phyloP scores from a whole-genome alignment of 2,113 vertebrate genomes.

The Crotalus helleri region DNA sequence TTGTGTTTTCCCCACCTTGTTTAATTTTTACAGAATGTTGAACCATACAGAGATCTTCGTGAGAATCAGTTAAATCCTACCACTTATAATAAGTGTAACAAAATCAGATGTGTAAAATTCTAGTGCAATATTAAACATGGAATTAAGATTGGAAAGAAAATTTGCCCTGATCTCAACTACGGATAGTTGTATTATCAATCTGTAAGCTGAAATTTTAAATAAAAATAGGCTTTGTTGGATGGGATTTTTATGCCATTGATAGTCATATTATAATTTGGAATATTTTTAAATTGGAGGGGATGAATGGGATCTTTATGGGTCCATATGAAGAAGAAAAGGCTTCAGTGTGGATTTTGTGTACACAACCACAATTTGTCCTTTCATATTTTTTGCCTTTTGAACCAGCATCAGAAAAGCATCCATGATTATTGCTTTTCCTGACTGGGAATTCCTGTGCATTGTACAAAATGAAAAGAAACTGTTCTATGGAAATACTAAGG shows the following conservation, averaged over 20 bases:
- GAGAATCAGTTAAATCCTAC: neutral
- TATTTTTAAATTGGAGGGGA: neutral
- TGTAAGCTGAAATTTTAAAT: neutral
- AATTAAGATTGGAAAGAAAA: neutral
- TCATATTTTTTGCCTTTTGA: neutral
- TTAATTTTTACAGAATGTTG: neutral
- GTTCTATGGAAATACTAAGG: neutral
- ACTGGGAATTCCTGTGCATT: neutral
- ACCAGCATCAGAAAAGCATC: neutral
- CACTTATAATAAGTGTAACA: neutral
- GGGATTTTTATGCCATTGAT: neutral
- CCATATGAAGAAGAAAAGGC: neutral
- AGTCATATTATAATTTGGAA: neutral
- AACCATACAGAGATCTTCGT: neutral
- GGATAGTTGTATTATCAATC: neutral
- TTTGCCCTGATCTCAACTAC: neutral
- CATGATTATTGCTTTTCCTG: neutral
- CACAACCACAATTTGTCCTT: neutral
- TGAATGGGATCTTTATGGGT: neutral
- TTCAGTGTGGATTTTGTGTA: neutral
- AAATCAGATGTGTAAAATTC: neutral
- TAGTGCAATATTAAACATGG: neutral
- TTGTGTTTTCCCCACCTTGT: neutral
- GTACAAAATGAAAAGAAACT: neutral
- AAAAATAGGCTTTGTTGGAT: neutral